Percentiles rank a stretch among this genome's conserved stretches.
These are phyloP conservation scores for Luperina testacea DNA, from an alignment of 2,888 invertebrate genomes.

Conservation along the genomic window DNA sequence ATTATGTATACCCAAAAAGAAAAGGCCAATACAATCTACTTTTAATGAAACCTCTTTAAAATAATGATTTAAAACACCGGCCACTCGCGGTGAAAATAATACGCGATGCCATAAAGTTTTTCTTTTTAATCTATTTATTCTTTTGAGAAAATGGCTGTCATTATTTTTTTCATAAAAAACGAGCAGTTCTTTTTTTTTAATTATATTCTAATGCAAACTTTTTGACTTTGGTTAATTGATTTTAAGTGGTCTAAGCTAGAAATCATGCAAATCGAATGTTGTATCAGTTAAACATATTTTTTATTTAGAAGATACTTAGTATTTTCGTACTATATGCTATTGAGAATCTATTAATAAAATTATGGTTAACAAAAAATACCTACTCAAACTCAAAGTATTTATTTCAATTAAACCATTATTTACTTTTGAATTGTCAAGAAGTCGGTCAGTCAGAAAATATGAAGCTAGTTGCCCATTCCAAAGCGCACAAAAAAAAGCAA, in stretches of 20 bases:
- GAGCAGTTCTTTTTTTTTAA: background rate
- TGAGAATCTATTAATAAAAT: background rate
- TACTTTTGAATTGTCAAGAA: too few relatives aligned
- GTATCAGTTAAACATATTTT: background rate
- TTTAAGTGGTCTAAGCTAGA: background rate
- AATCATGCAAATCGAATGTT: background rate
- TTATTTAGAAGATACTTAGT: too few relatives aligned
- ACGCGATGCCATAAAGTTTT: background rate
- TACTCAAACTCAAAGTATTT: background rate
- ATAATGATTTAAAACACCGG: constrained; percentile 20
- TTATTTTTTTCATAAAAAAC: background rate
- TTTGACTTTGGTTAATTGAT: background rate
- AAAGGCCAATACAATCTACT: background rate
- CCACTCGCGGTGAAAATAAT: constrained; percentile 3
- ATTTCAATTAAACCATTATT: too few relatives aligned
- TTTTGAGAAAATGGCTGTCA: constrained; percentile 7
- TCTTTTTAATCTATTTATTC: constrained; percentile 2
- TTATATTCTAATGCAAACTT: background rate
- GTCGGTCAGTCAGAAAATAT: too few relatives aligned
- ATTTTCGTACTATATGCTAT: background rate
- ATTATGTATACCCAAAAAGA: background rate
- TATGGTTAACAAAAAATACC: background rate
- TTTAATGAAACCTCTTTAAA: constrained; percentile 18
- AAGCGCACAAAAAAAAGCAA: too few relatives aligned
- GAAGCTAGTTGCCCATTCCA: too few relatives aligned